Base-by-base conservation (phyloP, 2,113 vertebrate species). In the Rhea pennata region DNA sequence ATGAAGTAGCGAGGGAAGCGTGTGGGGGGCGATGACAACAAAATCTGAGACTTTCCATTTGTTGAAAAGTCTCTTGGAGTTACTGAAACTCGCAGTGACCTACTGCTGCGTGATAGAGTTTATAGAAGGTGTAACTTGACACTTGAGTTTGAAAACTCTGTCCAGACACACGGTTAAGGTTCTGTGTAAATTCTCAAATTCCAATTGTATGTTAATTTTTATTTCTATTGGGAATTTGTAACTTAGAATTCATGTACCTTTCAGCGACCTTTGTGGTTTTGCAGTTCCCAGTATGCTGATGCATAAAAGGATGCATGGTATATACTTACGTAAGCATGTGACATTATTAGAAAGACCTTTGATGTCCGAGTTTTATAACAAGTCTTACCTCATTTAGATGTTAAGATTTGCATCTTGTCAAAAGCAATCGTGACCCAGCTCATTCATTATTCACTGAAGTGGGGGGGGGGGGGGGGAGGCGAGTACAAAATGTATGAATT, bases 121-220 rank as follows among this genome's bases (percentile, higher is more conserved):
- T 92, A 44, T 24, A 48, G 39, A 61, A 91, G 64, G 22, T 53
- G 67, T 90, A 81, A 92, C 66, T 81, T 90, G 95, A 93, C 31
- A 4, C 90, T 56, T 33, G 21, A 4, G 10, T 53, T 80, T 81
- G 46, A 83, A 85, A 86, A 51, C 24, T 65, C 69, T 88, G 56
- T 39, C 58, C 59, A 29, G 80, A 39, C 9, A 5, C 26, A 26
- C 14, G 13, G 27, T 33, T 67, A 69, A 84, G 39, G 24, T 9
- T 74, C 27, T 22, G 15, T 22, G 85, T 79, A 50, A 61, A 62
- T 54, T 72, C 61, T 59, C 36, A 21, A 33, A 59, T 90, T 88
- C 46, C 44, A 42, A 58, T n/a, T 88, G 56, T 58, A 7, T 21
- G 29, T 51, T 78, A 59, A 56, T 74, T 84, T 92, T 22, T 92